A percentile compares a stretch with the other conserved stretches of the same genome.
These are phyloP conservation scores for Drosophila sordidapex DNA, from an alignment of 2,888 invertebrate species.

Conservation along the genomic window DNA sequence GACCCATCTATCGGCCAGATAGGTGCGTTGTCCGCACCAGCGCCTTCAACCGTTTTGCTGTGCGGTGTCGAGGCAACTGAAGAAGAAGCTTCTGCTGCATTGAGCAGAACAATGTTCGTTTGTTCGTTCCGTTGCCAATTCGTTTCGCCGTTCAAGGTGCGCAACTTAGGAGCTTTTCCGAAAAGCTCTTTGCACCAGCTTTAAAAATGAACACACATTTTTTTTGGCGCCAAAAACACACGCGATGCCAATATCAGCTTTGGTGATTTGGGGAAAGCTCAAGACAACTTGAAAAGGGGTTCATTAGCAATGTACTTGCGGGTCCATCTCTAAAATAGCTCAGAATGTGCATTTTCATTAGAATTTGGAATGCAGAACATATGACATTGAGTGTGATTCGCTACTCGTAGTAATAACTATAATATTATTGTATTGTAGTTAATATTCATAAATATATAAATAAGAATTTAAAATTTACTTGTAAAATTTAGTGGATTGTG, in stretches of 20 bases:
- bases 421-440: background rate
- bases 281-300: background rate
- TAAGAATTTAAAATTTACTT: background rate
- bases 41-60: conserved; percentile 8
- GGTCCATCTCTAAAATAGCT: background rate
- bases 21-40: background rate
- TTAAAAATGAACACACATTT: conserved; percentile 13
- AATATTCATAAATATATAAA: background rate
- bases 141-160: conserved; percentile 27
- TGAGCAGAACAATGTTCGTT: conserved; percentile 7
- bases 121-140: conserved; percentile 42
- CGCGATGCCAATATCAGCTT: conserved; percentile 36
- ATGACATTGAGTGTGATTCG: background rate
- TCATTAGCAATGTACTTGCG: conserved; percentile 5
- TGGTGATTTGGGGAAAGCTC: conserved; percentile 40
- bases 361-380: background rate
- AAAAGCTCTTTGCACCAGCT: conserved; percentile 48
- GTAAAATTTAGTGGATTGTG: background rate
- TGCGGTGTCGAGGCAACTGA: conserved; percentile 32
- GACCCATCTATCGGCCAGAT: background rate
- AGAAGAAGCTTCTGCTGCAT: conserved; percentile 13
- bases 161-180: conserved; percentile 23
- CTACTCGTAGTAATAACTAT: background rate
- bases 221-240: conserved; percentile 56
- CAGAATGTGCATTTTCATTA: background rate